Evolutionary conservation across 2,113 vertebrate species (phyloP), one percentile per base, ranked within the genome.

Genomic region (Mirounga angustirostris): DNA sequence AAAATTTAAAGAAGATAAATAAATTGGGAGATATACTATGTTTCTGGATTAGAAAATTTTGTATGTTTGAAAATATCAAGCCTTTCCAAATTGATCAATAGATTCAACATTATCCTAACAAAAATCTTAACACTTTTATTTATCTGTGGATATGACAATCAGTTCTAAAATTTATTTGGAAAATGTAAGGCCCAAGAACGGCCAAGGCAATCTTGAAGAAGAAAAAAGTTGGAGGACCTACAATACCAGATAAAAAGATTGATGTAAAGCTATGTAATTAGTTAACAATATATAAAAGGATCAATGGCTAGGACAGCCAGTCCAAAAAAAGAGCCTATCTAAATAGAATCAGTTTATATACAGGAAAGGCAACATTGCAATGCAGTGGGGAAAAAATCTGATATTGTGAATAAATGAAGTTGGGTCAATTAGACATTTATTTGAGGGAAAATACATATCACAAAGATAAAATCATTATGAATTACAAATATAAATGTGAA

Each of bases 161-260:
- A 9, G 19, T 59, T 94, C 69, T 88, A 84, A 65, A 87, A 90
- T 33, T 54, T 89, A 58, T 69, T 96, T 93, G 30, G 26, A 71
- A 93, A 90, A 52, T 6, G 7, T 76, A 54, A 26, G 3, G 36
- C 28, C 78, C 58, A 69, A 43, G 16, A 92, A 92, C 5, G n/a
- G 46, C 40, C 13, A 89, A 80, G n/a, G 26, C 36, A 84, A 56
- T 33, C 26, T 54, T 91, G 28, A 65, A 74, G 30, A 92, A 43
- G 33, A 69, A 73, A 56, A 52, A 82, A 90, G 1, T 43, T 33
- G 5, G 36, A 71, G 6, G 43, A 71, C 14, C 16, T 89, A 61
- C 16, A 33, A 63, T 16, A 61, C 7, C 11, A 52, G 33, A 43
- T 88, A 67, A 65, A 65, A 69, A 76, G 56, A 69, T 85, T 67